Evolutionary conservation across 92 coral and sea anemone genomes (phyloP).

Genomic region (Epizoanthus rinbou): DNA sequence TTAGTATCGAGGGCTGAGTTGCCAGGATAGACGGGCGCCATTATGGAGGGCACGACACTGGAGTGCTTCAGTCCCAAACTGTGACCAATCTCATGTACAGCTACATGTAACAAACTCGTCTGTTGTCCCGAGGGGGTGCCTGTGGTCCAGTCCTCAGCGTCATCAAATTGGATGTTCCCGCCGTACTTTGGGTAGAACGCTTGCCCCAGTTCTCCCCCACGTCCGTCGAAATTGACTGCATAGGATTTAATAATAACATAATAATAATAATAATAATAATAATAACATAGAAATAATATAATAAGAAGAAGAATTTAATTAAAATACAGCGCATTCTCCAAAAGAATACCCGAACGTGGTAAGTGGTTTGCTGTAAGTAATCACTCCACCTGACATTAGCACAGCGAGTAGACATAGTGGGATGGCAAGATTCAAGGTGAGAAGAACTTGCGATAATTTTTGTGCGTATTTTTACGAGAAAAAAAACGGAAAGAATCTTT

Average conservation of each 20-base stretch:
- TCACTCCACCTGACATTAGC: too few species aligned
- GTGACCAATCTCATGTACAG: conserved; percentile 85
- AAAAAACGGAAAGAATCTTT: too few species aligned
- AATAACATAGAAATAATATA: too few species aligned
- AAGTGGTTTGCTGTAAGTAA: too few species aligned
- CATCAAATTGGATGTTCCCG: conserved; percentile 79
- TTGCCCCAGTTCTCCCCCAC: conserved; percentile 62
- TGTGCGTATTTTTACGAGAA: too few species aligned
- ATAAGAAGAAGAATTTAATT: too few species aligned
- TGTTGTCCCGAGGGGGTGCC: background rate
- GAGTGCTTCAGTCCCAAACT: conserved; percentile 79
- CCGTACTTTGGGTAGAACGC: conserved; percentile 73
- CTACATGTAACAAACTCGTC: conserved; percentile 57
- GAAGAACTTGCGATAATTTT: too few species aligned
- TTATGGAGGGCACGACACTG: conserved; percentile 48
- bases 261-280: too few species aligned
- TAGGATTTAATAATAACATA: too few species aligned
- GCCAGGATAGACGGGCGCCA: conserved; percentile 47
- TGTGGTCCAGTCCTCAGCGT: conserved; percentile 73
- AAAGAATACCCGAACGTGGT: background rate
- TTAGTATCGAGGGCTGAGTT: background rate
- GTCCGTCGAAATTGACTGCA: conserved; percentile 64
- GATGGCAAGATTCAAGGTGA: too few species aligned
- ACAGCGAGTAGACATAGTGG: too few species aligned
- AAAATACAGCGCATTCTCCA: too few species aligned